Conservation (phyloP, 2,797 vertebrate genomes). For the Rhynchotus rufescens region DNA sequence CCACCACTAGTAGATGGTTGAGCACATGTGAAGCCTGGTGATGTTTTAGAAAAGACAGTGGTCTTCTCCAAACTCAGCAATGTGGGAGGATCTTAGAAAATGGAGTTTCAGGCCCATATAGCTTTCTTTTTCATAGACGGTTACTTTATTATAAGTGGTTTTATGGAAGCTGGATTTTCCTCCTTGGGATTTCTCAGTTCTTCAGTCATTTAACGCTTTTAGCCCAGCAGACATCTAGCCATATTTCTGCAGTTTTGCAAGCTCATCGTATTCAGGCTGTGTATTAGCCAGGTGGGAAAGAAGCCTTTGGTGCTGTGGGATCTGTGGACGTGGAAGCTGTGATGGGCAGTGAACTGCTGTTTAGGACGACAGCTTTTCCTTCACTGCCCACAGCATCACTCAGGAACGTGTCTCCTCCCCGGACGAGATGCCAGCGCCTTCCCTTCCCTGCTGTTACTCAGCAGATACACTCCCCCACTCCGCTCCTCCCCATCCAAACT, state of each 20-base stretch:
- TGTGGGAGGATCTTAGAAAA: accelerated
- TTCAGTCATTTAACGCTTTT: background rate
- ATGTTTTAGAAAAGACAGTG: background rate
- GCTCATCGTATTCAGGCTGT: background rate
- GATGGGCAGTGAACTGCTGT: background rate
- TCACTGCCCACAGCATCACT: background rate
- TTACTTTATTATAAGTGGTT: background rate
- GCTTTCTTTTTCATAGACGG: background rate
- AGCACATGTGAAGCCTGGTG: accelerated
- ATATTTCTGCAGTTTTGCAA: background rate
- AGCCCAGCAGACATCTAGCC: background rate
- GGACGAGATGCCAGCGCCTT: background rate
- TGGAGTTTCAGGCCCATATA: background rate
- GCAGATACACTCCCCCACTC: background rate
- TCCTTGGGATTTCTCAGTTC: background rate
- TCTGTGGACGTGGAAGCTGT: background rate
- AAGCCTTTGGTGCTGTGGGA: background rate
- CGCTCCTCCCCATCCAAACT: background rate
- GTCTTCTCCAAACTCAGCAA: background rate
- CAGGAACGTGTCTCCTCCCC: background rate
- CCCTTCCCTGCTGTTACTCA: background rate
- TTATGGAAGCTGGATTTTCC: accelerated
- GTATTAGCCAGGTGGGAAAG: background rate
- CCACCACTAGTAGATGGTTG: background rate
- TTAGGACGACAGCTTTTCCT: background rate